Evolutionary conservation across 2,797 vertebrate genomes (phyloP), one percentile per base, ranked within the genome.

Genomic region (Acrocephalus scirpaceus): DNA sequence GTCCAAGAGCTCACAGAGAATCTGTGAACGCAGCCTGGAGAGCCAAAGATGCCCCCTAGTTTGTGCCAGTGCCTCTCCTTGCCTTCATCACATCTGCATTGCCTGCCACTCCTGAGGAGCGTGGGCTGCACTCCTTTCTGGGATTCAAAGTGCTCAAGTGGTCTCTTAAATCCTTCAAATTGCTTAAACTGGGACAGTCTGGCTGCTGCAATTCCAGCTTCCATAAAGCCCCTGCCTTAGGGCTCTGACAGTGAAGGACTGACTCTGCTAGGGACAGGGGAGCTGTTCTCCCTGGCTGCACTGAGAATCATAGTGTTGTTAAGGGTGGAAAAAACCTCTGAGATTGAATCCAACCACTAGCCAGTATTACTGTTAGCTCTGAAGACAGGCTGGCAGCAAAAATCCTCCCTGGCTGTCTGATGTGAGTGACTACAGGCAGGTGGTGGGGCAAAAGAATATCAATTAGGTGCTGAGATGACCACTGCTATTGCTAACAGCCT

Each of bases 201-300:
- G 77, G 70, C 73, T 93, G 62, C 58, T 86, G 61, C 50, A 76
- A 17, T 72, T 88, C 93, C 78, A 84, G 50, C 56, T 78, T 40
- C 48, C 23, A 26, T 15, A 60, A 62, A 91, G 26, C 34, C 17
- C 50, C 50, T 71, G 71, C 62, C 69, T 44, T 47, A 38, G 53
- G 61, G 32, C 44, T 90, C 18, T 78, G 57, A 32, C 7, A 7
- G 2, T 60, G 64, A 77, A 66, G 45, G 45, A 38, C 40, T 22
- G 44, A 13, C 82, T 58, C 4, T 0, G 3, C 27, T 20, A 29
- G 54, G 29, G 44, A 30, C 22, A 30, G 10, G 26, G 13, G 17
- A n/a, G 12, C n/a, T 10, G 18, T 3, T 87, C 72, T 79, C 30
- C 32, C 26, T 11, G 57, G 29, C 45, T 67, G 32, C 7, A 19